Conservation (phyloP, 2,113 vertebrate species). For the Edolisoma coerulescens region DNA sequence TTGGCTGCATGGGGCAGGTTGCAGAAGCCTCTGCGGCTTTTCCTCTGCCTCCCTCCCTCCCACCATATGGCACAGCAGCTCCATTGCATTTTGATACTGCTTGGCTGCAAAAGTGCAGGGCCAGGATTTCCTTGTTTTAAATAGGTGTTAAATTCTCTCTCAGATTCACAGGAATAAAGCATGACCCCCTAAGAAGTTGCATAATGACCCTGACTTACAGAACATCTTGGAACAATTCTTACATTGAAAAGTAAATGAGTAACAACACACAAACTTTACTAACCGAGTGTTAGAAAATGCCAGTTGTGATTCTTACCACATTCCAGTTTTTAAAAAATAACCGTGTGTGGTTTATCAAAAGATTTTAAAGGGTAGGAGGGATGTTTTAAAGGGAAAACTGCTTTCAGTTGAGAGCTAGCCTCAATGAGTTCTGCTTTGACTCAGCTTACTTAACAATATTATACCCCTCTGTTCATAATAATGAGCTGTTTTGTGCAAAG, state of each 20-base stretch:
- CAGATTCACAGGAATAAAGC: constrained; percentile 9
- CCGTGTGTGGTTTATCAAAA: constrained; percentile 47
- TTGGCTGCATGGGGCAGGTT: not conserved
- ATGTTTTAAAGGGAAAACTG: constrained; percentile 35
- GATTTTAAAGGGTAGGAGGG: constrained; percentile 30
- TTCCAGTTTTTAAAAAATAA: constrained; percentile 43
- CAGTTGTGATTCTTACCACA: constrained; percentile 23
- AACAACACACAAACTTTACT: constrained; percentile 34
- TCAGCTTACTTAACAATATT: constrained; percentile 65
- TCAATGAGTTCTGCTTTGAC: constrained; percentile 57
- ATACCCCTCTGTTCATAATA: constrained; percentile 64
- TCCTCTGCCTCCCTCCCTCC: not conserved
- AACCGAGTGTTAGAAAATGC: constrained; percentile 20
- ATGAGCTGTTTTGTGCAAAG: constrained; percentile 69
- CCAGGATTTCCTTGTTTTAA: constrained; percentile 24
- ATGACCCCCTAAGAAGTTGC: constrained; percentile 46
- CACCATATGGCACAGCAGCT: not conserved
- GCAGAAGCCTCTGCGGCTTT: not conserved
- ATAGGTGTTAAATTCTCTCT: constrained; percentile 52
- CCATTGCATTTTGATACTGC: not conserved
- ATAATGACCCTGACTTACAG: constrained; percentile 5
- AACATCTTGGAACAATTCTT: constrained; percentile 62
- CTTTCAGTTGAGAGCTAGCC: constrained; percentile 57
- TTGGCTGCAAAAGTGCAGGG: not conserved
- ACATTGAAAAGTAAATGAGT: constrained; percentile 27